These are phyloP conservation scores for Gadopsis marmoratus DNA, from an alignment of 2,797 vertebrate genomes.

Conservation along the genomic window DNA sequence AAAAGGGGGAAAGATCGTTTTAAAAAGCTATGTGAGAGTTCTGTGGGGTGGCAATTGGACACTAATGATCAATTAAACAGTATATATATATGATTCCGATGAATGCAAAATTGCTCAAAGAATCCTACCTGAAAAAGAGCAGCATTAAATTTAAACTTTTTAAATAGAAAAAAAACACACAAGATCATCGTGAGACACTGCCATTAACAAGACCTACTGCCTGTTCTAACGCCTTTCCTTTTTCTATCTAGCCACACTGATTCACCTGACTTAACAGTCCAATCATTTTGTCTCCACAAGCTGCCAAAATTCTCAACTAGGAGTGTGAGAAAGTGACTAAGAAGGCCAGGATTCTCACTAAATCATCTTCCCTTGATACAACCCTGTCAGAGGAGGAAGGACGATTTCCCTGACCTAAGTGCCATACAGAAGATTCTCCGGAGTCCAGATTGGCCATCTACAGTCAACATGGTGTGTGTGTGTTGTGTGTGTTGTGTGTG, in stretches of 20 bases:
- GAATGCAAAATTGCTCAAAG: conserved; percentile 11
- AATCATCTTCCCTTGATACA: conserved; percentile 51
- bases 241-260: conserved; percentile 1
- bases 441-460: conserved; percentile 37
- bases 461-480: conserved; percentile 42
- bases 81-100: neutral
- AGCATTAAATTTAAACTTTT: neutral
- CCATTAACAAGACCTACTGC: conserved; percentile 18
- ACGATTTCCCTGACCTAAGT: conserved; percentile 53
- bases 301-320: conserved; percentile 22
- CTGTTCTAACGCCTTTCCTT: neutral
- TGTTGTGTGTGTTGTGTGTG: conserved; percentile 6
- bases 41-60: neutral
- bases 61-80: conserved; percentile 1
- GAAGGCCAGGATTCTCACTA: conserved; percentile 30
- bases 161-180: neutral
- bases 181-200: neutral
- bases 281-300: conserved; percentile 32
- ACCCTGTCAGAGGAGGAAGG: conserved; percentile 16
- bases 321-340: conserved; percentile 55
- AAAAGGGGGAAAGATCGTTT: neutral
- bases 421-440: conserved; percentile 43
- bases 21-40: neutral
- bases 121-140: neutral
- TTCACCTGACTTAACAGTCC: conserved; percentile 25